phyloP scores from a whole-genome alignment of 2,888 invertebrate species.

The Molanna angustata region DNA sequence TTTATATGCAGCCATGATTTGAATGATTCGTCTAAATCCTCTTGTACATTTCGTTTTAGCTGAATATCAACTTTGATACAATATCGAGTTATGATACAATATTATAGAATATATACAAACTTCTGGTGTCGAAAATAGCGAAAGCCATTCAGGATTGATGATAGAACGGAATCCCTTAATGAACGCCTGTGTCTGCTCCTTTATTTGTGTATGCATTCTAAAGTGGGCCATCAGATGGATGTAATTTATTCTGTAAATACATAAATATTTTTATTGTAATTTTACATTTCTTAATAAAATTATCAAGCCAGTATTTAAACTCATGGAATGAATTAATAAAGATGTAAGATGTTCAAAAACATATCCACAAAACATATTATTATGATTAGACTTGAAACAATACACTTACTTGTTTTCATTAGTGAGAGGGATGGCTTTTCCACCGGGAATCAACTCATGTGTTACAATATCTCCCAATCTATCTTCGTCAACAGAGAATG shows the following conservation, averaged over 20 bases:
- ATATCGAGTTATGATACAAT: no score
- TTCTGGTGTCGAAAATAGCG: slow-evolving; percentile 94
- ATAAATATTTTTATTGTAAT: no score
- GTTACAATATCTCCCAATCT: slow-evolving; percentile 91
- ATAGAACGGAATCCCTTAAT: slow-evolving; percentile 95
- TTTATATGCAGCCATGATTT: no score
- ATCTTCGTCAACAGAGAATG: slow-evolving; percentile 96
- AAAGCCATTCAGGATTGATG: slow-evolving; percentile 92
- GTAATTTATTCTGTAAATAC: slow-evolving; percentile 83
- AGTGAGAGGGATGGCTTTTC: slow-evolving; percentile 87
- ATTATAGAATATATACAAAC: no score
- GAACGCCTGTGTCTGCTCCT: slow-evolving; percentile 95
- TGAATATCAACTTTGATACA: no score
- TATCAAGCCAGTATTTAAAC: neutral
- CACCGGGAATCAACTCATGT: slow-evolving; percentile 94
- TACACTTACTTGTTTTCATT: slow-evolving; percentile 89
- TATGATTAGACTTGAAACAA: neutral
- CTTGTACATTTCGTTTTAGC: no score
- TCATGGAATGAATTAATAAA: neutral
- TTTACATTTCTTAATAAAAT: neutral
- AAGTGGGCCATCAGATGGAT: slow-evolving; percentile 99
- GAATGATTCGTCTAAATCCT: no score
- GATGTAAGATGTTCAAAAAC: neutral
- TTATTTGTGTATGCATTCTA: slow-evolving; percentile 96
- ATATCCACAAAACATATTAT: neutral